Conservation (phyloP, 2,888 invertebrate species). For the Melieria picta region DNA sequence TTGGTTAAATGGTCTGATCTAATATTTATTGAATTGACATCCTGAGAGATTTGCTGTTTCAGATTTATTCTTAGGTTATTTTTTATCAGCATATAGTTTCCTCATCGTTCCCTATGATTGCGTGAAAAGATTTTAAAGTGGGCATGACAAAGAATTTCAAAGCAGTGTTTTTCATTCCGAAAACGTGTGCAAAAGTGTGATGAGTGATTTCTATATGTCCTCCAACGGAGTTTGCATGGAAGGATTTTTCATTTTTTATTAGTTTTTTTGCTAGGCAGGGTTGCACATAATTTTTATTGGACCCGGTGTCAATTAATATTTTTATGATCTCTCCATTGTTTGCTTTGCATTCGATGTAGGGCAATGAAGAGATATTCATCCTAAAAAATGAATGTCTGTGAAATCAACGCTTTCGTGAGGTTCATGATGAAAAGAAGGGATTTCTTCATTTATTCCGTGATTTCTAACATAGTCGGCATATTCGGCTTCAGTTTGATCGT, state of each 20-base stretch:
- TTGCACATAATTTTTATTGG: conserved; percentile 4
- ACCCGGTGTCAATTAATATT: conserved; percentile 6
- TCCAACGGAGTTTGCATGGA: conserved; percentile 3
- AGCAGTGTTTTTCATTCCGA: background rate
- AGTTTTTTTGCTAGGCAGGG: background rate
- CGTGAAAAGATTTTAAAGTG: conserved; percentile 4
- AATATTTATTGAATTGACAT: background rate
- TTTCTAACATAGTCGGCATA: conserved; percentile 1
- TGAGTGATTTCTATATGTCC: conserved; percentile 11
- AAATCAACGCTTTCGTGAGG: background rate
- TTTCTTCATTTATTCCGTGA: background rate
- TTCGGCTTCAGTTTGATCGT: conserved; percentile 2
- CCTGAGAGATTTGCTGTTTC: conserved; percentile 2
- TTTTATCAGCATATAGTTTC: background rate
- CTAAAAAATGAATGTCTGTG: conserved; percentile 5
- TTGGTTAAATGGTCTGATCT: background rate
- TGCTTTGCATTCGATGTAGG: conserved; percentile 1
- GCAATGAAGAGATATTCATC: conserved; percentile 10
- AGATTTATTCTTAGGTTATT: background rate
- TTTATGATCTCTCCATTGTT: background rate
- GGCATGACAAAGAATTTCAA: conserved; percentile 7
- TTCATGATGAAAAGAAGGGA: no score
- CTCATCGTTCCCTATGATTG: background rate
- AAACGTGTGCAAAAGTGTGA: background rate
- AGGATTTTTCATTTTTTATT: background rate